Evolutionary conservation across 1,140 invertebrate species (phyloP).

Genomic region (Battus philenor): DNA sequence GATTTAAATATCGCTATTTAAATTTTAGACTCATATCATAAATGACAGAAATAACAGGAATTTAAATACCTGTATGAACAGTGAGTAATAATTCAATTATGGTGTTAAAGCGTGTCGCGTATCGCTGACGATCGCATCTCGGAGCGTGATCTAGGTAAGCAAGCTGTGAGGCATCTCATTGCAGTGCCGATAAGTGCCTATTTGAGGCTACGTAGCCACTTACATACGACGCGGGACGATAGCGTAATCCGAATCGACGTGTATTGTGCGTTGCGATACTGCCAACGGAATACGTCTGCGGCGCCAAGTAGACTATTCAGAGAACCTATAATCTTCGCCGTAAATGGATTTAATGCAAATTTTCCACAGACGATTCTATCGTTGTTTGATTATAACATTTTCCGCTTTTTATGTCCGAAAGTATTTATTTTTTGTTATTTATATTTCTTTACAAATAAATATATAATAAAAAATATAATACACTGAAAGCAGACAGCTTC

Average conservation of each 20-base stretch:
- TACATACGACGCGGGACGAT: slow-evolving; percentile 54
- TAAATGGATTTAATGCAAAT: slow-evolving; percentile 63
- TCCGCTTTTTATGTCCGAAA: slow-evolving; percentile 33
- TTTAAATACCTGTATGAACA: too few relatives aligned
- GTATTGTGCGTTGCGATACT: slow-evolving; percentile 60
- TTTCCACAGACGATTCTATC: slow-evolving; percentile 32
- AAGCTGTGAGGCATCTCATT: slow-evolving; percentile 60
- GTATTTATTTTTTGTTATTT: too few relatives aligned
- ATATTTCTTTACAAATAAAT: too few relatives aligned
- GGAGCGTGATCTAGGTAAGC: slow-evolving; percentile 46
- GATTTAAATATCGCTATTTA: too few relatives aligned
- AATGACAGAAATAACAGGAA: too few relatives aligned
- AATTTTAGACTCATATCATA: slow-evolving; percentile 30
- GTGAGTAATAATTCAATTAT: slow-evolving; percentile 66
- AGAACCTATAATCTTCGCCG: slow-evolving; percentile 42
- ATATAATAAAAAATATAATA: too few relatives aligned
- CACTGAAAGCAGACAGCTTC: too few relatives aligned
- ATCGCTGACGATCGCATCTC: slow-evolving; percentile 58
- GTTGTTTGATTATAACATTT: slow-evolving; percentile 37
- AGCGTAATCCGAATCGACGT: slow-evolving; percentile 60
- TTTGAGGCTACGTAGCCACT: slow-evolving; percentile 65
- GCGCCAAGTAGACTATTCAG: slow-evolving; percentile 28
- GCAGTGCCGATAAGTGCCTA: slow-evolving; percentile 65
- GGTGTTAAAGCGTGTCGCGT: slow-evolving; percentile 50
- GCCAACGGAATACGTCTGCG: slow-evolving; percentile 36